Percentiles rank a stretch among this genome's conserved stretches.
These are phyloP conservation scores for Limanda limanda DNA, from an alignment of 2,113 vertebrate species.

Conservation along the genomic window DNA sequence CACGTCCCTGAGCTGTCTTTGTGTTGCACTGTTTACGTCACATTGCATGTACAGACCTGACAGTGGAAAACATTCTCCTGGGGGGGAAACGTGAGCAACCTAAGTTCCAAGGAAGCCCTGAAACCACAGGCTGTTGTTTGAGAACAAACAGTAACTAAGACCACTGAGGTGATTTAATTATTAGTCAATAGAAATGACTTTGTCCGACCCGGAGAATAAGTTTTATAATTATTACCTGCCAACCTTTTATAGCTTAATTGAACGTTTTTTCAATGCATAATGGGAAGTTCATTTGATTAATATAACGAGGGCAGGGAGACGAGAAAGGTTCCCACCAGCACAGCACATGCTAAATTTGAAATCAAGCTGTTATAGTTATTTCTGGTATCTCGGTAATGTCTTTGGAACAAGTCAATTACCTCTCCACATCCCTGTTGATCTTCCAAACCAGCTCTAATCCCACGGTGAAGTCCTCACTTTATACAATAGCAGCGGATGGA, in stretches of 20 bases:
- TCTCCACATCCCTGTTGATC: constrained; percentile 34
- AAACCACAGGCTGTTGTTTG: constrained; percentile 46
- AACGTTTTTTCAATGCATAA: constrained; percentile 54
- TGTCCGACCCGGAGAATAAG: constrained; percentile 32
- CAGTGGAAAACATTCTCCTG: constrained; percentile 37
- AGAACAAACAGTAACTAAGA: constrained; percentile 45
- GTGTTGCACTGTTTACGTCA: constrained; percentile 31
- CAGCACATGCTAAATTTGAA: constrained; percentile 49
- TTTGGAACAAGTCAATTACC: constrained; percentile 52
- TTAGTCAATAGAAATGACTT: constrained; percentile 58
- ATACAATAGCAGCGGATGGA: background rate
- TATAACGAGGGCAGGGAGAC: constrained; percentile 19
- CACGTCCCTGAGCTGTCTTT: constrained; percentile 27
- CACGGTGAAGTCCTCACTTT: constrained; percentile 28
- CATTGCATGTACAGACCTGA: constrained; percentile 54
- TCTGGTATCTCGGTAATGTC: constrained; percentile 53
- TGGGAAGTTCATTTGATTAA: constrained; percentile 52
- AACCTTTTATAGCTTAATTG: constrained; percentile 56
- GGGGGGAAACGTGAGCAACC: constrained; percentile 21
- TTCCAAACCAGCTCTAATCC: constrained; percentile 37
- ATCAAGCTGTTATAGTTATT: constrained; percentile 48
- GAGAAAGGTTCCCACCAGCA: constrained; percentile 36
- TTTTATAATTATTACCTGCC: constrained; percentile 59
- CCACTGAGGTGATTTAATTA: constrained; percentile 51
- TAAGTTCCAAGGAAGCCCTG: constrained; percentile 8